Conservation (phyloP, 2,797 vertebrate genomes). For the Todus mexicanus region DNA sequence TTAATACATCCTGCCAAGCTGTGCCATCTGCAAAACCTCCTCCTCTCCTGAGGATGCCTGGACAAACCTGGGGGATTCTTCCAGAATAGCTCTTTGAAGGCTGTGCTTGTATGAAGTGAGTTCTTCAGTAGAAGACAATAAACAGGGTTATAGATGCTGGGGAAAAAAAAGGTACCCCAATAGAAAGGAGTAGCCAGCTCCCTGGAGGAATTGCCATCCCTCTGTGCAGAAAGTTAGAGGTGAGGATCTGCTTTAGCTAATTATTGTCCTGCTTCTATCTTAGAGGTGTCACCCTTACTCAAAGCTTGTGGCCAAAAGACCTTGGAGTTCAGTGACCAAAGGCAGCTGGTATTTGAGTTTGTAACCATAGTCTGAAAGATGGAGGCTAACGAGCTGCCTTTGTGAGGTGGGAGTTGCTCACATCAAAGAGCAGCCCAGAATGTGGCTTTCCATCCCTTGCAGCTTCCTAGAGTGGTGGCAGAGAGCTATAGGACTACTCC, state of each 20-base stretch:
- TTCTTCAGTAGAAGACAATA: not conserved
- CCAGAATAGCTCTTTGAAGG: not conserved
- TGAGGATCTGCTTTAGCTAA: not conserved
- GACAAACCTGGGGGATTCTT: not conserved
- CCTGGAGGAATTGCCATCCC: not conserved
- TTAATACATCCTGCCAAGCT: not conserved
- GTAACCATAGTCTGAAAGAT: not conserved
- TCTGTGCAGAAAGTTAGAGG: not conserved
- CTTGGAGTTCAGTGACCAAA: not conserved
- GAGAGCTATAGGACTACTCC: not conserved
- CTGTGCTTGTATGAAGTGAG: not conserved
- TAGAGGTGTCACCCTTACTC: not conserved
- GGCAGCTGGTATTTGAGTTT: not conserved
- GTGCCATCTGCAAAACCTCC: not conserved
- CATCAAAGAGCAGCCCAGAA: not conserved
- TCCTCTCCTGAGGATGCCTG: not conserved
- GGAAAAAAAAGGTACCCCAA: not conserved
- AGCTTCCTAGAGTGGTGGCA: not conserved
- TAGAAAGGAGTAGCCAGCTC: not conserved
- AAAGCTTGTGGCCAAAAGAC: not conserved
- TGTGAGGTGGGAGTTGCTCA: rapidly evolving
- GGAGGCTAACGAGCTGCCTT: not conserved
- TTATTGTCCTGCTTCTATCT: not conserved
- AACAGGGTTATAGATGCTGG: not conserved
- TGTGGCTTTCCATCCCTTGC: not conserved